Evolutionary conservation across 37 sponge, comb jelly and placozoan genomes (phyloP).

Genomic region (Cliona cf. orientalis): DNA sequence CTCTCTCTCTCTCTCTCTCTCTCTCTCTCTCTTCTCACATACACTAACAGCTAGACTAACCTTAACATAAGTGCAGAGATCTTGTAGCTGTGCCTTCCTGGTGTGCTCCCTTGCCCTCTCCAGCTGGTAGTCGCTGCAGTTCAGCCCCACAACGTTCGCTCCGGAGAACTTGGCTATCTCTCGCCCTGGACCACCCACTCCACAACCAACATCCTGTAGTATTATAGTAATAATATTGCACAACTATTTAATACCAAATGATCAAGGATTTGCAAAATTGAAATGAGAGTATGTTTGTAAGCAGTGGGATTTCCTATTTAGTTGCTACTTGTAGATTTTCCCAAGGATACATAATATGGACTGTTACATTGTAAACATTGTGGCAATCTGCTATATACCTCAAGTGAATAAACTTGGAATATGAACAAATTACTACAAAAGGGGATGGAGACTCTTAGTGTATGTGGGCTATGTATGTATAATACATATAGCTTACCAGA

Average conservation of each 20-base stretch:
- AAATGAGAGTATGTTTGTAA: no score
- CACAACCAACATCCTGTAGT: conserved; percentile 79
- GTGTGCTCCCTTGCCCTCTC: conserved; percentile 42
- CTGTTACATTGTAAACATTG: no score
- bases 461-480: background rate
- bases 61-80: conserved; percentile 30
- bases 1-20: background rate
- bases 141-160: conserved; percentile 66
- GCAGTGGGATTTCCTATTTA: no score
- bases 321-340: no score
- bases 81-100: conserved; percentile 26
- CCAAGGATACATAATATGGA: no score
- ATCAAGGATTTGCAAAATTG: no score
- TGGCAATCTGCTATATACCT: no score
- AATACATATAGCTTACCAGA: conserved; percentile 50
- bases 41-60: background rate
- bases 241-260: background rate
- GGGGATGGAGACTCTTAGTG: no score
- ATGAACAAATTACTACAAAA: no score
- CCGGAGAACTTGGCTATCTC: conserved; percentile 45
- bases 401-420: no score
- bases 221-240: background rate
- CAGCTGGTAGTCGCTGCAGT: conserved; percentile 69
- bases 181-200: conserved; percentile 78
- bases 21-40: background rate